These are phyloP conservation scores for Hoplodrina blanda DNA, from an alignment of 2,888 invertebrate genomes.

Conservation along the genomic window DNA sequence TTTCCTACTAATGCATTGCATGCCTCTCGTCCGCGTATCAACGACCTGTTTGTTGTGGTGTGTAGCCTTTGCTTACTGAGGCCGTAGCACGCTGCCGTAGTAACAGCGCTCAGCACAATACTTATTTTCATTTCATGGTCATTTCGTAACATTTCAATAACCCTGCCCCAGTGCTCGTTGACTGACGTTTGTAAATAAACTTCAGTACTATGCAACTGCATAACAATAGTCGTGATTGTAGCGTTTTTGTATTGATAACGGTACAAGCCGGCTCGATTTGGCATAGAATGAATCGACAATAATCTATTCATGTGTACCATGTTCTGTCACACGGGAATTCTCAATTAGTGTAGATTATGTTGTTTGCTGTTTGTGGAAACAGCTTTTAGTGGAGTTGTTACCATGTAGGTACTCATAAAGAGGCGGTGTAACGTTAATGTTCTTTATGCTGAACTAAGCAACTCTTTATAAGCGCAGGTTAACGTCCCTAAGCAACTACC, in stretches of 20 bases:
- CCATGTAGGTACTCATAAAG: slow-evolving; percentile 41
- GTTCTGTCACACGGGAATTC: slow-evolving; percentile 52
- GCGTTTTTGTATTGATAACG: slow-evolving; percentile 61
- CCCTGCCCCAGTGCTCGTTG: slow-evolving; percentile 71
- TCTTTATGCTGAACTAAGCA: slow-evolving; percentile 14
- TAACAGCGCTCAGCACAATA: slow-evolving; percentile 79
- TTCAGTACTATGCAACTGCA: slow-evolving; percentile 60
- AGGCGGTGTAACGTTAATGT: slow-evolving; percentile 23
- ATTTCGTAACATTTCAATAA: slow-evolving; percentile 86
- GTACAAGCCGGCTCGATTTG: slow-evolving; percentile 57
- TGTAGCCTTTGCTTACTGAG: slow-evolving; percentile 77
- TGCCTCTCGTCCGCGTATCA: slow-evolving; percentile 82
- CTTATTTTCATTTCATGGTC: slow-evolving; percentile 87
- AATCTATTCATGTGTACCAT: slow-evolving; percentile 35
- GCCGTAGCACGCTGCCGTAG: slow-evolving; percentile 82
- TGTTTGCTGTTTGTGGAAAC: slow-evolving; percentile 26
- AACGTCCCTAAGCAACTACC: slow-evolving; percentile 2
- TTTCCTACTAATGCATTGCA: slow-evolving; percentile 76
- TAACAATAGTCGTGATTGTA: slow-evolving; percentile 68
- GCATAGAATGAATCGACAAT: slow-evolving; percentile 43
- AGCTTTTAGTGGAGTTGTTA: slow-evolving; percentile 12
- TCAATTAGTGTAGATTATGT: slow-evolving; percentile 30
- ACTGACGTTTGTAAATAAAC: slow-evolving; percentile 78
- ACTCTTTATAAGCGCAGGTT: slow-evolving; percentile 18
- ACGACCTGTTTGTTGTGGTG: slow-evolving; percentile 84